Percentiles rank a stretch among this genome's conserved stretches.
Conservation (phyloP, 2,888 invertebrate genomes). For the Anaspis maculata region DNA sequence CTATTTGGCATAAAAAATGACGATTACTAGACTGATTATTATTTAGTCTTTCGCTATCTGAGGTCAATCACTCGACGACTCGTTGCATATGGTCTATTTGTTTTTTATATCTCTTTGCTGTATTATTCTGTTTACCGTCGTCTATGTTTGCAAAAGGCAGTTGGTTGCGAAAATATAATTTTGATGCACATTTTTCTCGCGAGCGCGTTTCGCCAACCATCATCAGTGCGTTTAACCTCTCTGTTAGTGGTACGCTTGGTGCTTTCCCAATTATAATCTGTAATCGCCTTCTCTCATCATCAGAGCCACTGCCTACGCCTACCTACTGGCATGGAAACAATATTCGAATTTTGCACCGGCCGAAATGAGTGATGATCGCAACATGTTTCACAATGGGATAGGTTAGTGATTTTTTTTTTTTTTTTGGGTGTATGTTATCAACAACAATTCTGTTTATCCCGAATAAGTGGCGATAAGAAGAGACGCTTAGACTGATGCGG, state of each 20-base stretch:
- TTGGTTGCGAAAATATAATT: slow-evolving; percentile 33
- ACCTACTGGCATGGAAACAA: no score
- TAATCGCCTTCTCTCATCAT: no score
- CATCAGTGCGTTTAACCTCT: no score
- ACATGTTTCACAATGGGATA: slow-evolving; percentile 23
- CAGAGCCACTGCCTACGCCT: no score
- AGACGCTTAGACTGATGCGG: no score
- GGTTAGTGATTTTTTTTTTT: slow-evolving; percentile 23
- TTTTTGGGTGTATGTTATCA: slow-evolving; percentile 4
- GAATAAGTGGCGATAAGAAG: no score
- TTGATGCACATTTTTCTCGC: slow-evolving; percentile 8
- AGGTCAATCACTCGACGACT: slow-evolving; percentile 36
- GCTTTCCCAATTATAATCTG: no score
- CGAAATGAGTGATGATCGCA: slow-evolving; percentile 7
- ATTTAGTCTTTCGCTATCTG: slow-evolving; percentile 24
- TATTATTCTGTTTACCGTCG: slow-evolving; percentile 29
- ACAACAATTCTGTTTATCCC: not conserved
- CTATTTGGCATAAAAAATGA: slow-evolving; percentile 18
- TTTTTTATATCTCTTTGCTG: slow-evolving; percentile 36
- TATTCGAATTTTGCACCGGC: no score
- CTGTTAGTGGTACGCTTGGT: no score
- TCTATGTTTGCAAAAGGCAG: slow-evolving; percentile 35
- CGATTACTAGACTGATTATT: slow-evolving; percentile 24
- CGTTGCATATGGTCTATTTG: slow-evolving; percentile 37
- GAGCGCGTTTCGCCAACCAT: not conserved